phyloP scores from a whole-genome alignment of 1,140 invertebrate genomes.

The Leptopilina clavipes region DNA sequence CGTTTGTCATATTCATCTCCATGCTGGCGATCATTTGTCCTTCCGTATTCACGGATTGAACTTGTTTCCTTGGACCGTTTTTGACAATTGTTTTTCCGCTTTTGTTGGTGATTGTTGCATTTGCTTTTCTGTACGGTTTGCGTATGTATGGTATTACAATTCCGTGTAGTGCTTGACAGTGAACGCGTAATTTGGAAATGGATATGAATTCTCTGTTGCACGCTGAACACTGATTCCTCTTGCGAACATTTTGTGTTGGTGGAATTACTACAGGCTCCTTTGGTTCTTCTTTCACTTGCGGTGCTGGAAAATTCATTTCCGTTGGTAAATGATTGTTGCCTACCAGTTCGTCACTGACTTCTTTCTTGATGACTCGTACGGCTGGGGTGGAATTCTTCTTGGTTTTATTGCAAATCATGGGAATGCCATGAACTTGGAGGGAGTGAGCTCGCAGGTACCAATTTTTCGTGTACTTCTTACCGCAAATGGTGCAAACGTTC shows the following conservation, averaged over 20 bases:
- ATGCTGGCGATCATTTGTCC: too few species aligned
- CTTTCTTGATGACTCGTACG: not conserved
- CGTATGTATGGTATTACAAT: not conserved
- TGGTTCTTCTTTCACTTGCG: not conserved
- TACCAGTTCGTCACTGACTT: not conserved
- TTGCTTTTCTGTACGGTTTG: not conserved
- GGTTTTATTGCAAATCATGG: not conserved
- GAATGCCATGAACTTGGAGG: slow-evolving; percentile 2
- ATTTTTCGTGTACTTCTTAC: slow-evolving; percentile 13
- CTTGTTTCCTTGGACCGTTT: too few species aligned
- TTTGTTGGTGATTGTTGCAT: not conserved
- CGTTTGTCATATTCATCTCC: not conserved
- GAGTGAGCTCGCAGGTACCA: slow-evolving; percentile 2
- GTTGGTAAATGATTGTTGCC: not conserved
- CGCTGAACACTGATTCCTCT: not conserved
- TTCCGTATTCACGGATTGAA: too few species aligned
- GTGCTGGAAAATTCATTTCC: not conserved
- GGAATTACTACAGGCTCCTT: not conserved
- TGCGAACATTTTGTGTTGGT: not conserved
- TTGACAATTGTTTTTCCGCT: too few species aligned
- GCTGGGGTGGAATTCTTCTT: not conserved
- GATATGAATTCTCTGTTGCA: not conserved
- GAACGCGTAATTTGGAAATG: not conserved
- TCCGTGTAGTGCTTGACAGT: not conserved
- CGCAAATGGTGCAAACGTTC: slow-evolving; percentile 1